phyloP scores from a whole-genome alignment of 1,140 invertebrate genomes.

The Brachionus rotundiformis region DNA sequence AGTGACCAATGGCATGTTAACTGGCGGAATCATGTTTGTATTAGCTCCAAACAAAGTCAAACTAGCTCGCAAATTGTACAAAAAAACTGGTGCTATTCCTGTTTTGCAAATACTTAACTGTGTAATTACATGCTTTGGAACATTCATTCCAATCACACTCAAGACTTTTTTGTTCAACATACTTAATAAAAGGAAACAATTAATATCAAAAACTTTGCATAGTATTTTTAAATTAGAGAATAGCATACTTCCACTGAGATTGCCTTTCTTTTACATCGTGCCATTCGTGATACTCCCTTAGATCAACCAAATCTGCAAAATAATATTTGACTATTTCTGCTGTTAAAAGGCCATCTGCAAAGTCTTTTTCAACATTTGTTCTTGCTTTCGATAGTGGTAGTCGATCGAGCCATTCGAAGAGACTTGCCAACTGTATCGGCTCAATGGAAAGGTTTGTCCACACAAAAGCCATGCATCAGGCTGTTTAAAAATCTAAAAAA shows the following conservation, averaged over 20 bases:
- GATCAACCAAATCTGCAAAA: constrained; percentile 41
- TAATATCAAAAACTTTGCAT: neutral
- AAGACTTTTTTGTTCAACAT: constrained; percentile 16
- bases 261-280: constrained; percentile 49
- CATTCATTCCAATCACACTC: neutral
- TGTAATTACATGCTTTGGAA: constrained; percentile 48
- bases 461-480: constrained; percentile 49
- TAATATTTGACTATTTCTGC: constrained; percentile 43
- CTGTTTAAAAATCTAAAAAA: neutral
- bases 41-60: constrained; percentile 26
- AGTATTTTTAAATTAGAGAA: neutral
- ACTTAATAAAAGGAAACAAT: neutral
- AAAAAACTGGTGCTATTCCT: constrained; percentile 34
- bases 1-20: neutral
- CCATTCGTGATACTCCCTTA: constrained; percentile 1
- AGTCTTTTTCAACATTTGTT: constrained; percentile 50
- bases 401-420: constrained; percentile 47
- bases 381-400: neutral
- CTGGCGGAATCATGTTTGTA: constrained; percentile 19
- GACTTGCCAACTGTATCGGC: constrained; percentile 3
- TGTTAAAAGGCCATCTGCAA: constrained; percentile 44
- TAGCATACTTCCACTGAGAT: constrained; percentile 33
- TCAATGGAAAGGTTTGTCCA: constrained; percentile 18
- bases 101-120: constrained; percentile 50
- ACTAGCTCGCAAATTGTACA: constrained; percentile 46